Conservation (phyloP, 2,888 invertebrate genomes). For the Petrolisthes cinctipes region DNA sequence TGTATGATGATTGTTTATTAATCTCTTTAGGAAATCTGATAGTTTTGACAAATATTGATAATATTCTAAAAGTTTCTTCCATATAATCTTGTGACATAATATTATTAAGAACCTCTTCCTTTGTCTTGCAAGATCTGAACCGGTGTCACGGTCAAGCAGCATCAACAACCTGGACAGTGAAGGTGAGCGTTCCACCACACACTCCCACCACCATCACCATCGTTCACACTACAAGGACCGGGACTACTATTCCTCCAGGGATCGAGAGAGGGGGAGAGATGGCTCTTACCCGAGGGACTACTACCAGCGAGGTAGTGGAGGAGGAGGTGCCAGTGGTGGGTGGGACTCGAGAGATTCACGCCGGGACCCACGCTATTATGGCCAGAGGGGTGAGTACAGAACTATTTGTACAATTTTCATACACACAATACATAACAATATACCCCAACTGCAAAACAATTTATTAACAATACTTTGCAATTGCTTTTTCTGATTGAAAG, state of each 20-base stretch:
- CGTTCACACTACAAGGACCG: conserved; percentile 31
- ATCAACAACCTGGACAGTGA: conserved; percentile 53
- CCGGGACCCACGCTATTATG: conserved; percentile 39
- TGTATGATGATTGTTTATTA: not conserved
- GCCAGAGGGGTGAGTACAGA: conserved; percentile 40
- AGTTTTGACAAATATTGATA: conserved; percentile 5
- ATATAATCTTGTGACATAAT: not conserved
- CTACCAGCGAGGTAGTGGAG: conserved; percentile 9
- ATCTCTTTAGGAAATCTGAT: not conserved
- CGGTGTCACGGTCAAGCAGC: conserved; percentile 53
- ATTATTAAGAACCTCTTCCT: not conserved
- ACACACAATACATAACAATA: not conserved
- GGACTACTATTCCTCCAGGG: conserved; percentile 44
- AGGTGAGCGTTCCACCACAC: conserved; percentile 26
- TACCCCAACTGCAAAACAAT: too few relatives aligned
- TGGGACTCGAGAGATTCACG: conserved; percentile 35
- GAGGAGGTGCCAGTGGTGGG: not conserved
- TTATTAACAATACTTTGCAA: too few relatives aligned
- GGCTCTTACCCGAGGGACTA: conserved; percentile 39
- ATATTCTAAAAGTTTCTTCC: not conserved
- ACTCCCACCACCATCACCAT: conserved; percentile 35
- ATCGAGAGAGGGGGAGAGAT: conserved; percentile 38
- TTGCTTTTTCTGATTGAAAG: too few relatives aligned
- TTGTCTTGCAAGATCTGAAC: conserved; percentile 36
- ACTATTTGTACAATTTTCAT: not conserved